phyloP scores from a whole-genome alignment of 2,113 vertebrate species.

The Catharus fuscescens region DNA sequence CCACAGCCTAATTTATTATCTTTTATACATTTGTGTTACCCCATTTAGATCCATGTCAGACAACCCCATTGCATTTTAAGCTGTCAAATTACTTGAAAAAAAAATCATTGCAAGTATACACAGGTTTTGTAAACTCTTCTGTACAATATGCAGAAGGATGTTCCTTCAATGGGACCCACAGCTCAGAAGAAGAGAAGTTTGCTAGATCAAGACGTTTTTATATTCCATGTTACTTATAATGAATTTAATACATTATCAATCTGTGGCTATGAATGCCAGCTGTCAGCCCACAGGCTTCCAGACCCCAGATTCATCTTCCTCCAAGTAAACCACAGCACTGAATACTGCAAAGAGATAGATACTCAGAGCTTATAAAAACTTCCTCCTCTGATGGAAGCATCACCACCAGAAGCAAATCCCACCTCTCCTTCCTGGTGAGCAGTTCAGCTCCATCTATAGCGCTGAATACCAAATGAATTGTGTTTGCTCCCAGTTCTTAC shows the following conservation, averaged over 20 bases:
- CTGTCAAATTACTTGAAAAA: neutral
- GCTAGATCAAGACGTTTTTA: neutral
- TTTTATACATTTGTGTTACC: neutral
- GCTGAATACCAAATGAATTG: neutral
- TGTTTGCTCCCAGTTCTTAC: neutral
- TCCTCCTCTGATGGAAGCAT: neutral
- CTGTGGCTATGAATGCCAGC: neutral
- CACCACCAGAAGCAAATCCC: neutral
- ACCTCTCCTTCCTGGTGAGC: neutral
- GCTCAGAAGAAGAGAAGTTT: neutral
- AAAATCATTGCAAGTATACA: neutral
- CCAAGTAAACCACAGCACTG: constrained; percentile 6
- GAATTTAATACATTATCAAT: neutral
- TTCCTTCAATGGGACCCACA: neutral
- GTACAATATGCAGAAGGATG: neutral
- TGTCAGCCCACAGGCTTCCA: constrained; percentile 19
- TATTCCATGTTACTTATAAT: neutral
- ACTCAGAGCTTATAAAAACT: neutral
- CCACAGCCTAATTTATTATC: neutral
- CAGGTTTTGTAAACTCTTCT: neutral
- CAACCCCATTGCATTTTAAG: neutral
- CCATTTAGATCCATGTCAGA: neutral
- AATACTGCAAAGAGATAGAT: neutral
- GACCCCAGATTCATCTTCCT: neutral
- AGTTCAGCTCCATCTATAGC: neutral